These are phyloP conservation scores for Invenusta paracnida DNA, from an alignment of 2,888 invertebrate species.

Conservation along the genomic window DNA sequence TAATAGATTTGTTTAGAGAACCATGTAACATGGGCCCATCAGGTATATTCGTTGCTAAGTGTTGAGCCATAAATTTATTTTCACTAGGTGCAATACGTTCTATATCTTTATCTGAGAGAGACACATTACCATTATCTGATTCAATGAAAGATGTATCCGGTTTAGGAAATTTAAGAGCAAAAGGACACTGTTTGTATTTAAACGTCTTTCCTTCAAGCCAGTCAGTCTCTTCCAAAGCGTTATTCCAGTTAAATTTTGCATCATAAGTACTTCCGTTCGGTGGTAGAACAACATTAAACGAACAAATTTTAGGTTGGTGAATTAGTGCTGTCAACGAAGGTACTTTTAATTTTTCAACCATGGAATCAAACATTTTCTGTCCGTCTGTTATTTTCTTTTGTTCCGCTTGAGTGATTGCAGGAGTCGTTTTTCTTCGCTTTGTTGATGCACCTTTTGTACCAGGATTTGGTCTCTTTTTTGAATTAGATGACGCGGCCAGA, in stretches of 20 bases:
- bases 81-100: neutral
- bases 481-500: neutral
- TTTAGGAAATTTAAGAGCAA: neutral
- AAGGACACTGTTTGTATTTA: slow-evolving; percentile 5
- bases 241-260: slow-evolving; percentile 2
- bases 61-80: slow-evolving; percentile 11
- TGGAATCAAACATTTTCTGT: neutral
- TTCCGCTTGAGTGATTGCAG: neutral
- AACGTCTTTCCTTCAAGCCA: slow-evolving; percentile 1
- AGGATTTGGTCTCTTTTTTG: neutral
- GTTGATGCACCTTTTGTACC: neutral
- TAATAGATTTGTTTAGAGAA: neutral
- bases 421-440: neutral
- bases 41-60: neutral
- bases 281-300: neutral
- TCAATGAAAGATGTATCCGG: slow-evolving; percentile 3
- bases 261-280: neutral
- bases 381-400: slow-evolving; percentile 13
- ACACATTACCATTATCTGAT: neutral
- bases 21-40: neutral
- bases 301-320: neutral
- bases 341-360: slow-evolving; percentile 11
- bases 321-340: neutral
- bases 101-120: slow-evolving; percentile 5
- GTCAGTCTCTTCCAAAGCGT: neutral